Conservation (phyloP, 2,797 vertebrate species). For the Fistularia commersonii region DNA sequence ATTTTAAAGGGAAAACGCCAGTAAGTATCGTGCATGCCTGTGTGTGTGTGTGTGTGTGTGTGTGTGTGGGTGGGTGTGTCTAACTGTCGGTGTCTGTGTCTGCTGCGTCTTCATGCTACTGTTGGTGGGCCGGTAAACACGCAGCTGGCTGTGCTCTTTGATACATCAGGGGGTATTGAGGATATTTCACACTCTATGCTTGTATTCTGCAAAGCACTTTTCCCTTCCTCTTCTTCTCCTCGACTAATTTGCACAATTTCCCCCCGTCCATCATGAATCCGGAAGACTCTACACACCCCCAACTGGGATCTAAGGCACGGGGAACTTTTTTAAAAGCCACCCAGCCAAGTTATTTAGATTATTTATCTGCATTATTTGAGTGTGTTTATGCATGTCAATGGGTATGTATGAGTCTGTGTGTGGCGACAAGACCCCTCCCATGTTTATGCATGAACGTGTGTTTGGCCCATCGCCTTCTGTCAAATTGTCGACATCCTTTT, state of each 20-base stretch:
- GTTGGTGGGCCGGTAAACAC: slow-evolving; percentile 37
- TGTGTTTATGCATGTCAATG: slow-evolving; percentile 22
- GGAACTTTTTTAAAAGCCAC: slow-evolving; percentile 40
- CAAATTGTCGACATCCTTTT: slow-evolving; percentile 7
- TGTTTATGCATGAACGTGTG: slow-evolving; percentile 12
- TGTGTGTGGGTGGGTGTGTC: slow-evolving; percentile 4
- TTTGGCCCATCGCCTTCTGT: slow-evolving; percentile 15
- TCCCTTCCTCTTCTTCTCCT: slow-evolving; percentile 38
- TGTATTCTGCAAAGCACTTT: slow-evolving; percentile 19
- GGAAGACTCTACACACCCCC: slow-evolving; percentile 46
- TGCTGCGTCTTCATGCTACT: slow-evolving; percentile 14
- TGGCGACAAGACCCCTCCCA: slow-evolving; percentile 5
- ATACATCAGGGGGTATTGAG: slow-evolving; percentile 47
- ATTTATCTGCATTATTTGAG: slow-evolving; percentile 38
- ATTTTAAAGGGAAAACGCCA: not conserved
- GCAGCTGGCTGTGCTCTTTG: slow-evolving; percentile 42
- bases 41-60: not conserved
- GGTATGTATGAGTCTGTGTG: slow-evolving; percentile 6
- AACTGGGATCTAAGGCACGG: slow-evolving; percentile 61
- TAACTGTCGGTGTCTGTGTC: slow-evolving; percentile 1
- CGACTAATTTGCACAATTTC: slow-evolving; percentile 54
- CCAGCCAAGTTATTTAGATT: slow-evolving; percentile 39
- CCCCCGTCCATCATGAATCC: slow-evolving; percentile 38
- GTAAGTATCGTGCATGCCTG: not conserved
- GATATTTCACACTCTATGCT: slow-evolving; percentile 43